Evolutionary conservation across 1,140 invertebrate genomes (phyloP).

Genomic region (Drosophila aff.): DNA sequence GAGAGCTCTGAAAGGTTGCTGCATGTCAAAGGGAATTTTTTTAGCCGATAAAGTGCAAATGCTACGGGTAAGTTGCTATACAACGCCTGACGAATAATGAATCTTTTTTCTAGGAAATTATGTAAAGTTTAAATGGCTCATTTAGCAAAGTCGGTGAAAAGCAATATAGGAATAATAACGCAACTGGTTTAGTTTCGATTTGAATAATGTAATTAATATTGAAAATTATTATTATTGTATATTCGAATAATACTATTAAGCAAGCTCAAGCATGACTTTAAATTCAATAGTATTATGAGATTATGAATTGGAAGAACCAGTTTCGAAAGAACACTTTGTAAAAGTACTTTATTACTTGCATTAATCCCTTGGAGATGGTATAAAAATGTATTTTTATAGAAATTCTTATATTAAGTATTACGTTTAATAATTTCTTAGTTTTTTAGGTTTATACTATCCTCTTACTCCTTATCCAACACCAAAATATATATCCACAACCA

Average conservation of each 20-base stretch:
- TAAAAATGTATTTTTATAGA: background rate
- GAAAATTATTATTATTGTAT: background rate
- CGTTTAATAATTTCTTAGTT: background rate
- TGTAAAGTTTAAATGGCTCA: too few relatives aligned
- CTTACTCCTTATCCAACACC: conserved; percentile 1
- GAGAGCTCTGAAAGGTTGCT: background rate
- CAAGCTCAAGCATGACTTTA: background rate
- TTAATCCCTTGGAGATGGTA: background rate
- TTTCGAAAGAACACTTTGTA: background rate
- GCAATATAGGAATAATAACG: background rate
- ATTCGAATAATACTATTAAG: background rate
- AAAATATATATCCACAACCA: conserved; percentile 11
- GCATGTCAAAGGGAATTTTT: conserved; percentile 11
- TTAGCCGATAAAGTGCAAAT: conserved; percentile 8
- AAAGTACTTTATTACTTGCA: background rate
- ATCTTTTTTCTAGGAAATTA: background rate
- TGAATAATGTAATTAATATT: background rate
- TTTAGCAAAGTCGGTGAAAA: background rate
- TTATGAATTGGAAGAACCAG: background rate
- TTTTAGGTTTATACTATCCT: background rate
- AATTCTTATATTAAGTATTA: background rate
- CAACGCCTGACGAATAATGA: background rate
- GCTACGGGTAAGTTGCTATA: background rate
- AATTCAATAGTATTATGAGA: background rate
- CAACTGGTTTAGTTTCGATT: background rate